These are phyloP conservation scores for Lasioglossum marginatum DNA, from an alignment of 2,888 invertebrate genomes.

Conservation along the genomic window DNA sequence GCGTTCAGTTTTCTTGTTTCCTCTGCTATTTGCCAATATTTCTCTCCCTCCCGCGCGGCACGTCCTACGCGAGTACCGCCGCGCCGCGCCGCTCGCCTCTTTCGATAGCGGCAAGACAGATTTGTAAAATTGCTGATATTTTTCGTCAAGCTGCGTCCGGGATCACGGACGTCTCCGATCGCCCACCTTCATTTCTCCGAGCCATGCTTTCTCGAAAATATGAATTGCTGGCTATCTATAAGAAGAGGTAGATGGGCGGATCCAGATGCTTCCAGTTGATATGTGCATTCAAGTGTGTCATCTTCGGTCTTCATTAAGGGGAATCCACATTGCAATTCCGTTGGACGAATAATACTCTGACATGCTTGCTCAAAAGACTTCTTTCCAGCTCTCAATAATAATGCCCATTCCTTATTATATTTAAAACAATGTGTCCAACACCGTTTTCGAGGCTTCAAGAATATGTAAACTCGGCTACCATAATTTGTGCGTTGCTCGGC, in stretches of 20 bases:
- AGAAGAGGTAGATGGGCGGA: neutral
- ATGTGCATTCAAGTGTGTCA: neutral
- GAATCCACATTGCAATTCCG: too few relatives aligned
- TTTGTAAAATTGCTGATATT: constrained; percentile 77
- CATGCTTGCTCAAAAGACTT: too few relatives aligned
- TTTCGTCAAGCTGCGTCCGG: constrained; percentile 64
- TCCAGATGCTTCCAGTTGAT: neutral
- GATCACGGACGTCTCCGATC: constrained; percentile 62
- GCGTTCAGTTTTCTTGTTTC: constrained; percentile 73
- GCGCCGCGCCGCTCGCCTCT: neutral
- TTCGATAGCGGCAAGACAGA: constrained; percentile 68
- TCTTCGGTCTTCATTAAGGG: neutral
- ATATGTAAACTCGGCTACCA: too few relatives aligned
- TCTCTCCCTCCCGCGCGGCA: constrained; percentile 47
- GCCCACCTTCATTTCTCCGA: constrained; percentile 5
- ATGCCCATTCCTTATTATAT: too few relatives aligned
- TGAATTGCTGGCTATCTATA: neutral
- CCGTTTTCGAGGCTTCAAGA: too few relatives aligned
- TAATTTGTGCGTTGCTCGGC: too few relatives aligned
- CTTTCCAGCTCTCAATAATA: too few relatives aligned
- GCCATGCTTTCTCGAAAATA: constrained; percentile 11
- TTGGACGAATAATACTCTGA: too few relatives aligned
- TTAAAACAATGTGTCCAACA: too few relatives aligned
- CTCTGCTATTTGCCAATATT: constrained; percentile 78
- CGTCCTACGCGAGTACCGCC: neutral